Percentiles rank a stretch among this genome's conserved stretches.
phyloP scores from a whole-genome alignment of 2,888 invertebrate genomes.

The Thumatha senex region DNA sequence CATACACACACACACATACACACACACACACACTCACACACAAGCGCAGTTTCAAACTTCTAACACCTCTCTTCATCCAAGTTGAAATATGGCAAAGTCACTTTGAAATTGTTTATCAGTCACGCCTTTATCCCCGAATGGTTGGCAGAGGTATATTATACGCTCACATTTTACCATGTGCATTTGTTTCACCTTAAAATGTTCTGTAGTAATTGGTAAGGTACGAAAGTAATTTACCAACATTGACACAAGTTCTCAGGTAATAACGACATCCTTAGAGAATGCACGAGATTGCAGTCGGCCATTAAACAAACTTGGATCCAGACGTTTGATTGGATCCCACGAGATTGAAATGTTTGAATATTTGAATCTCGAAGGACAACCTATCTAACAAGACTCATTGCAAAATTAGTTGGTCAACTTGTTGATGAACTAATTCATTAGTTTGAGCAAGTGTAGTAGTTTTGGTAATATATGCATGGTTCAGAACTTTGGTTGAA shows the following conservation, averaged over 20 bases:
- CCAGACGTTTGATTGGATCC: slow-evolving; percentile 57
- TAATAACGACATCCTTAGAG: slow-evolving; percentile 36
- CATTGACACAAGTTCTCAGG: slow-evolving; percentile 20
- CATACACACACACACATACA: too few species aligned
- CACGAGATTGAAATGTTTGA: slow-evolving; percentile 43
- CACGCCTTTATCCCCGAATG: too few species aligned
- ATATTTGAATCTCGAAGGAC: slow-evolving; percentile 31
- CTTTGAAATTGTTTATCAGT: too few species aligned
- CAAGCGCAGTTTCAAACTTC: too few species aligned
- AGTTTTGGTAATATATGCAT: slow-evolving; percentile 9
- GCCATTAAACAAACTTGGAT: slow-evolving; percentile 42
- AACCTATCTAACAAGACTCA: slow-evolving; percentile 33
- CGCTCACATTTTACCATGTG: too few species aligned
- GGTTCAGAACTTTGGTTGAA: neutral
- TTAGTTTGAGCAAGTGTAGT: slow-evolving; percentile 33
- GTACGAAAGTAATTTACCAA: neutral
- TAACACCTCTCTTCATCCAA: too few species aligned
- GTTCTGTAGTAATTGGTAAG: too few species aligned
- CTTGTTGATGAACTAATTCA: slow-evolving; percentile 38
- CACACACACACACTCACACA: too few species aligned
- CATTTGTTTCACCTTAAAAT: too few species aligned
- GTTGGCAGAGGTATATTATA: too few species aligned
- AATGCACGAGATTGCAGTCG: slow-evolving; percentile 38
- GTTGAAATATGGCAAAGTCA: too few species aligned
- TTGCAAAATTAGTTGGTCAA: slow-evolving; percentile 32